Base-by-base conservation (phyloP, 2,888 invertebrate species). In the Caenorhabditis imperialis region DNA sequence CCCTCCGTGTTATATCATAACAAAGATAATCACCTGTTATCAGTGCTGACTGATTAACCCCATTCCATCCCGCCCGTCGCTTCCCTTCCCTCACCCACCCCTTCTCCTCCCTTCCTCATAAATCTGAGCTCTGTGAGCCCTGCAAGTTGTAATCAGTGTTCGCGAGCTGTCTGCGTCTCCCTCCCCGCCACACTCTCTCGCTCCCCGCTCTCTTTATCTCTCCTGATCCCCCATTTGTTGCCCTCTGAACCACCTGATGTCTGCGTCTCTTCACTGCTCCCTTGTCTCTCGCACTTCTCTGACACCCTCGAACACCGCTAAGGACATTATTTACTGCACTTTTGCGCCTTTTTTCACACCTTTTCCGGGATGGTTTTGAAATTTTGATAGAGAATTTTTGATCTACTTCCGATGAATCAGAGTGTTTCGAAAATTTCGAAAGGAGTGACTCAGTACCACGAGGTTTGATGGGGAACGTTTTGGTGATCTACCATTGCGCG, bases 181-280 rank as follows among this genome's bases (percentile, higher is more conserved):
- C 30, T 37, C n/a, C 60, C 57, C 53, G n/a, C n/a, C 54, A 22
- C 35, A 14, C 35, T 35, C 33, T 53, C 14, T 42, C 51, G 54
- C 22, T 40, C 57, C 25, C 23, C 38, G 16, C 42, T 40, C 35
- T 12, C 20, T 61, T 27, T 33, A n/a, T 18, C 57, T 55, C 51
- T 44, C 30, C 45, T 33, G 35, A 51, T 45, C 25, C 35, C 27
- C 53, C 63, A 63, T 63, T 63, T 63, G 63, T 63, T 63, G 63
- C 63, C 63, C 53, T 63, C 54, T 54, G 47, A 63, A 45, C 70
- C 45, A 47, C 38, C 45, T 40, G n/a, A 30, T 33, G 12, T 50
- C 62, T 63, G 48, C 51, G 50, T 61, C 55, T 62, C 51, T 23
- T 23, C 44, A 33, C 45, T 18, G 50, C 44, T 72, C 58, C 58